Percentiles rank a stretch among this genome's conserved stretches.
Evolutionary conservation across 2,797 vertebrate species (phyloP).

Genomic region (Pampus argenteus): DNA sequence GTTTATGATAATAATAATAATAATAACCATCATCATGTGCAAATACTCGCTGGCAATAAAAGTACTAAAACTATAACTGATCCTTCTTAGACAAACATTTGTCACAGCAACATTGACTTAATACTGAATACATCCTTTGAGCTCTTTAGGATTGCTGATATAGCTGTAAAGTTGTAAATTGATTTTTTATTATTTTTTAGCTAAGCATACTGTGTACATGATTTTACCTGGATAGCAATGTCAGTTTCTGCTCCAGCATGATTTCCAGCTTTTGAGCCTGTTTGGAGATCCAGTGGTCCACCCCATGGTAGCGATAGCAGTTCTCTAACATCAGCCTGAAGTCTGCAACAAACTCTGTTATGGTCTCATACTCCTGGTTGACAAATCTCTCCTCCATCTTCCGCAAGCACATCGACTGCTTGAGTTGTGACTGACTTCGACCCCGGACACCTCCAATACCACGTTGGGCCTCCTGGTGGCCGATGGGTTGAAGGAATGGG

Average conservation of each 20-base stretch:
- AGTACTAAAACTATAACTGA: background rate
- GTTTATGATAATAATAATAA: too few relatives aligned
- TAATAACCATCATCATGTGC: too few relatives aligned
- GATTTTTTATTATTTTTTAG: background rate
- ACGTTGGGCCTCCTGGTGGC: slow-evolving; percentile 69
- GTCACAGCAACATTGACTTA: background rate
- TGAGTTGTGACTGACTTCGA: slow-evolving; percentile 65
- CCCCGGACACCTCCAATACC: slow-evolving; percentile 64
- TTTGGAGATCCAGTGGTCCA: slow-evolving; percentile 97
- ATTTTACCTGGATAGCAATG: slow-evolving; percentile 91
- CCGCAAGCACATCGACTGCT: slow-evolving; percentile 86
- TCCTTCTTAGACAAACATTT: background rate
- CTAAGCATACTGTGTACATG: slow-evolving; percentile 15
- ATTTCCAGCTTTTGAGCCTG: slow-evolving; percentile 97
- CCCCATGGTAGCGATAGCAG: slow-evolving; percentile 93
- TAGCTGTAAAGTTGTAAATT: background rate
- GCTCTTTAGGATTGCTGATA: background rate
- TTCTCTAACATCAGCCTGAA: slow-evolving; percentile 95
- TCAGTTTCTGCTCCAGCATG: slow-evolving; percentile 96
- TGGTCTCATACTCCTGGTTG: slow-evolving; percentile 88
- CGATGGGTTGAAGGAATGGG: slow-evolving; percentile 78
- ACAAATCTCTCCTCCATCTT: slow-evolving; percentile 94
- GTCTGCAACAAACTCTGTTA: slow-evolving; percentile 94
- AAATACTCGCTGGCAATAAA: background rate
- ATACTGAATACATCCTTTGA: background rate